A percentile compares a stretch with the other conserved stretches of the same genome.
phyloP scores from a whole-genome alignment of 2,797 vertebrate species.

The Propithecus deckenii region DNA sequence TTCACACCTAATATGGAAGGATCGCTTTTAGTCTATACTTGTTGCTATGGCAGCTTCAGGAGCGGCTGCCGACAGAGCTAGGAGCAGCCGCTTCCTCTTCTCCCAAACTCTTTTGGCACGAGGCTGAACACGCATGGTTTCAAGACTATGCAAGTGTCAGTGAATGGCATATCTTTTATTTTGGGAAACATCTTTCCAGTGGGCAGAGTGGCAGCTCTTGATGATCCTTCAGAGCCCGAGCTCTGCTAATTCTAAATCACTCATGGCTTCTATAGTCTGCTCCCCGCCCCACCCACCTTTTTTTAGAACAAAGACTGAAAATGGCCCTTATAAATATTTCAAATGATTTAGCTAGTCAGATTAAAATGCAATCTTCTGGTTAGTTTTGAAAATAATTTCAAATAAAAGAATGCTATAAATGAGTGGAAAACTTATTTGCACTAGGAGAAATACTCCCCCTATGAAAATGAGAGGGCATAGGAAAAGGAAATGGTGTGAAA shows the following conservation, averaged over 20 bases:
- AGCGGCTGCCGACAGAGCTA: slow-evolving; percentile 75
- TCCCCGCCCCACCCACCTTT: neutral
- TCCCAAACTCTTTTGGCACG: slow-evolving; percentile 80
- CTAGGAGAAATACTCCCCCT: neutral
- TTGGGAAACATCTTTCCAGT: slow-evolving; percentile 71
- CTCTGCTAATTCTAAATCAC: slow-evolving; percentile 61
- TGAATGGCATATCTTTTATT: slow-evolving; percentile 77
- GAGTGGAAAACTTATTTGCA: slow-evolving; percentile 32
- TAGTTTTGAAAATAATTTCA: slow-evolving; percentile 76
- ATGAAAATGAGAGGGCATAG: neutral
- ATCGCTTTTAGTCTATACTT: slow-evolving; percentile 77
- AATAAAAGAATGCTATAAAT: slow-evolving; percentile 69
- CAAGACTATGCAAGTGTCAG: slow-evolving; percentile 74
- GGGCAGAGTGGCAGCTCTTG: slow-evolving; percentile 52
- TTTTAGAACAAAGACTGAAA: slow-evolving; percentile 78
- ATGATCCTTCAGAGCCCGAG: slow-evolving; percentile 47
- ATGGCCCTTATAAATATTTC: slow-evolving; percentile 74
- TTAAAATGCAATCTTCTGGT: slow-evolving; percentile 73
- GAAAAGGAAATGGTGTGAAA: neutral
- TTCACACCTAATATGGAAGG: slow-evolving; percentile 75
- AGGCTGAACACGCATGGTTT: slow-evolving; percentile 79
- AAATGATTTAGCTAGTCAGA: slow-evolving; percentile 77
- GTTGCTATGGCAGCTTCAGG: slow-evolving; percentile 85
- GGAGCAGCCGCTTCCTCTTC: slow-evolving; percentile 75
- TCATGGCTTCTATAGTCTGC: slow-evolving; percentile 5